phyloP scores from a whole-genome alignment of 2,797 vertebrate genomes.

The Coendou prehensilis region DNA sequence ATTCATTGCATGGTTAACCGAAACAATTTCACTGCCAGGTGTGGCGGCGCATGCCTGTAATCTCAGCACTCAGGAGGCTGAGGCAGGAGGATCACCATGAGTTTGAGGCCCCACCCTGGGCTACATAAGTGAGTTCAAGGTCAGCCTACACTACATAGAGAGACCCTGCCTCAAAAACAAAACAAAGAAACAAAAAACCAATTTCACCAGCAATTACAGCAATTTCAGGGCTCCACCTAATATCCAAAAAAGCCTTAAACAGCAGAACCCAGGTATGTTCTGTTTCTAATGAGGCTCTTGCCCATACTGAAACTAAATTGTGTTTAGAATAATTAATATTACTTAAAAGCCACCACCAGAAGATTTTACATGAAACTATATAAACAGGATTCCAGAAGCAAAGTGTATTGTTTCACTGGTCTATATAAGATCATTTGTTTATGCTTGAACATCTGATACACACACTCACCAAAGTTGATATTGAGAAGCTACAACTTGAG shows the following conservation, averaged over 20 bases:
- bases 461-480: slow-evolving; percentile 83
- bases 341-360: slow-evolving; percentile 65
- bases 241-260: slow-evolving; percentile 14
- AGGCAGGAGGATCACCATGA: not conserved
- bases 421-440: slow-evolving; percentile 87
- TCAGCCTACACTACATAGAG: not conserved
- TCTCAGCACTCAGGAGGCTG: not conserved
- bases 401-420: slow-evolving; percentile 84
- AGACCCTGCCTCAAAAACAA: not conserved
- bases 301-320: not conserved
- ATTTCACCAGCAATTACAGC: slow-evolving; percentile 39
- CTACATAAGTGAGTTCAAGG: not conserved
- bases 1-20: not conserved
- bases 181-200: not conserved
- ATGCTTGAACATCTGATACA: slow-evolving; percentile 87
- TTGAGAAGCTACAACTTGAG: slow-evolving; percentile 86
- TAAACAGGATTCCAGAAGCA: slow-evolving; percentile 79
- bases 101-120: not conserved
- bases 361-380: slow-evolving; percentile 83
- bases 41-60: not conserved
- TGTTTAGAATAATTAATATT: slow-evolving; percentile 62
- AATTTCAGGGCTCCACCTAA: slow-evolving; percentile 5
- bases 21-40: not conserved
- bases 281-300: slow-evolving; percentile 12
- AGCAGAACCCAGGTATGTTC: slow-evolving; percentile 23